Evolutionary conservation across 2,888 invertebrate species (phyloP), one percentile per base, ranked within the genome.

Genomic region (Eutolmus rufibarbis): DNA sequence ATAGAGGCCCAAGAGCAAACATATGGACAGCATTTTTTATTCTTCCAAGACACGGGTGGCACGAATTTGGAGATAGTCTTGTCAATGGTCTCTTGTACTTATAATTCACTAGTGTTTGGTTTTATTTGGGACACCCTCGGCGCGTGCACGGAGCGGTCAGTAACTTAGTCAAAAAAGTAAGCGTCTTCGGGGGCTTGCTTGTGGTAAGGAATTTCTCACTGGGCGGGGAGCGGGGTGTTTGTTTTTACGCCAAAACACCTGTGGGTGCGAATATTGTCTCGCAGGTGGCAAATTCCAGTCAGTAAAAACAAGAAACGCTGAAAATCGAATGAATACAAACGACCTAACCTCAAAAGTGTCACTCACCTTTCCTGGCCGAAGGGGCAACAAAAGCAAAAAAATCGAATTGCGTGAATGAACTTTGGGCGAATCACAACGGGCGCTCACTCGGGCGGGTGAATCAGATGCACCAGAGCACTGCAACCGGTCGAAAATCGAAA

Each of bases 271-370:
- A 8, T 0, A 66, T 23, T 9, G 66, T 12, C 4, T 23, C 19
- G 19, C 66, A 66, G 4, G 7, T 66, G 66, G 66, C 23, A 28
- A 28, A 23, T 23, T 23, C 19, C 66, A 66, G 9, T 66, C 66
- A 66, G 23, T 7, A 16, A 66, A 66, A 28, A 23, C 28, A 66
- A 66, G 23, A 66, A 34, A 23, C 9, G 28, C 66, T 66, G 66
- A 66, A 66, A 66, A 66, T 66, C 9, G 66, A 66, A 23, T 66
- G 66, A 19, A 66, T 66, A 66, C 66, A 78, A 78, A 40, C 43
- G 37, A 14, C 40, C 43, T 78, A 78, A 78, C 78, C 78, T 78
- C 78, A 78, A 78, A 78, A 23, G 78, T 78, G 78, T 78, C 78
- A 78, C 78, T 78, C 78, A 78, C 78, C 78, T 78, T 77, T 78